Evolutionary conservation across 1,140 invertebrate species (phyloP).

Genomic region (Euwallacea fornicatus): DNA sequence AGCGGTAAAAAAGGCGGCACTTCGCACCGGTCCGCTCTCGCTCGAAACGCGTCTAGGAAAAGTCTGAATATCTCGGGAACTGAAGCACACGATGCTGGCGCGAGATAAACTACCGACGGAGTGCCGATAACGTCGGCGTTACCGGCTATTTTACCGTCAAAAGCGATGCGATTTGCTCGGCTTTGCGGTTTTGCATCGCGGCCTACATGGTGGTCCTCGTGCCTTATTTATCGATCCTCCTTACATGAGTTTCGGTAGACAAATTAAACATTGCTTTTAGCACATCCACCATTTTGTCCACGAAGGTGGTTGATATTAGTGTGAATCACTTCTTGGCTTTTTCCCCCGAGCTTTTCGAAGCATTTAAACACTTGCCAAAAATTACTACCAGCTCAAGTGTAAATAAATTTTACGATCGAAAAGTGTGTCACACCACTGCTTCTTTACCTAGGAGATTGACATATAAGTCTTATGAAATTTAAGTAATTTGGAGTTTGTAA

Average conservation of each 20-base stretch:
- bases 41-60: too few relatives aligned
- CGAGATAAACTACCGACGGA: constrained; percentile 13
- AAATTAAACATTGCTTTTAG: neutral
- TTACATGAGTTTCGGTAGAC: neutral
- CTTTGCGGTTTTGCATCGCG: constrained; percentile 1
- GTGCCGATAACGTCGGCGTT: neutral
- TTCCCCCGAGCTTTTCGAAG: too few relatives aligned
- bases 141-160: constrained; percentile 15
- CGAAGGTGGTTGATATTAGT: too few relatives aligned
- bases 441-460: too few relatives aligned
- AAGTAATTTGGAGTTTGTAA: neutral
- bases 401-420: too few relatives aligned
- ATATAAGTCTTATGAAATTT: neutral
- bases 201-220: constrained; percentile 4
- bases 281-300: too few relatives aligned
- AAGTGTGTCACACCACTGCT: too few relatives aligned
- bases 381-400: too few relatives aligned
- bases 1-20: neutral
- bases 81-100: constrained; percentile 1
- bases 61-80: too few relatives aligned
- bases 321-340: too few relatives aligned
- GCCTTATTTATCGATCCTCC: neutral
- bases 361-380: too few relatives aligned
- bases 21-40: neutral
- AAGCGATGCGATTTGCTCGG: constrained; percentile 4